Evolutionary conservation across 2,888 invertebrate genomes (phyloP), one percentile per base, ranked within the genome.

Genomic region (Neria commutata): DNA sequence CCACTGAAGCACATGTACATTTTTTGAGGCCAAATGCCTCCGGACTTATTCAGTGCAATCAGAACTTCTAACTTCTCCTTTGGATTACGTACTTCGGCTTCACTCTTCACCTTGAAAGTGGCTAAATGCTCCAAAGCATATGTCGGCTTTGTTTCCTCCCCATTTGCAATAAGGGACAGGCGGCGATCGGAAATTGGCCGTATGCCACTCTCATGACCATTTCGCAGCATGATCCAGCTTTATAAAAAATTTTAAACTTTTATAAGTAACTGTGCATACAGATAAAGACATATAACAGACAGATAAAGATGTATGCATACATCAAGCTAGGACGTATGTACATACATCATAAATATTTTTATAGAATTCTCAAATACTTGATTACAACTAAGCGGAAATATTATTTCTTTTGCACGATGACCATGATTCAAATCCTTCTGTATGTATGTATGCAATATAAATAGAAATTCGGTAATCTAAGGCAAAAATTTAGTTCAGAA

Each of bases 11-110:
- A 89, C 66, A 97, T 85, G 76, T 93, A 92, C 94, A 97, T 95
- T 80, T 95, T 95, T 81, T 97, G 96, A 60, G 98, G 97, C 97
- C 98, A 98, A 80, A 99, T 97, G 62, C 98, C 98, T 79, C 93
- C 94, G 47, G 91, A 91, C 81, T 94, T 94, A 83, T 95, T 95
- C 72, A 95, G 85, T 80, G 94, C 94, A 60, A 95, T 85, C 62
- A 98, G 86, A 51, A 95, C 85, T 54, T 95, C 86, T 90, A 99
- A 93, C 62, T 95, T 95, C 79, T 95, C 95, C 17, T 92, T 91
- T 1, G 95, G 94, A 81, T 92, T 92, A 64, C 91, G 88, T 70
- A 94, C 90, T 67, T 93, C 94, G 26, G 90, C 89, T 81, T 94
- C 92, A 73, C 92, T 87, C 66, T 94, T 94, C 66, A 97, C 93